Conservation (phyloP, 1,140 invertebrate species). For the Latrodectus geometricus region DNA sequence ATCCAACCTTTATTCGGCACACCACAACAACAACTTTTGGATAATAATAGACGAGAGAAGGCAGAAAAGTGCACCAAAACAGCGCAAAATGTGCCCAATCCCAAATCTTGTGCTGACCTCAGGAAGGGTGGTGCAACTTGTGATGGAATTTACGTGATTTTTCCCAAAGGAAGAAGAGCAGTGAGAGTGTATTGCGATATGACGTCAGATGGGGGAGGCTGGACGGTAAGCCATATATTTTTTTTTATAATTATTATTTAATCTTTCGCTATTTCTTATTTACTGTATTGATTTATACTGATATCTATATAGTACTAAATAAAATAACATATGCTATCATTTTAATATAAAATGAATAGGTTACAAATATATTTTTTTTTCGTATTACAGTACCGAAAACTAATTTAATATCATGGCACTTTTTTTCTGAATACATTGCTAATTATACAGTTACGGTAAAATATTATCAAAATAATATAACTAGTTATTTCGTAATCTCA, state of each 20-base stretch:
- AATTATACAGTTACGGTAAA: no score
- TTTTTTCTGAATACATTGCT: not conserved
- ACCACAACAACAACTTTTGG: not conserved
- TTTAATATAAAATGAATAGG: no score
- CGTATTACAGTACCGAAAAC: not conserved
- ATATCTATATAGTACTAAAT: no score
- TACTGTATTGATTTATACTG: no score
- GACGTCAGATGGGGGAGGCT: constrained; percentile 88
- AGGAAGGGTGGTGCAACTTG: constrained; percentile 85
- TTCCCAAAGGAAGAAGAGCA: constrained; percentile 20
- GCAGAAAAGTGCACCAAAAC: constrained; percentile 33
- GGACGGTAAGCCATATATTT: constrained; percentile 81
- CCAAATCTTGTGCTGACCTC: constrained; percentile 78
- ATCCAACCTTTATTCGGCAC: not conserved
- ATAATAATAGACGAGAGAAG: constrained; percentile 11
- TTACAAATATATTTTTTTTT: not conserved
- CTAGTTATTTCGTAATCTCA: no score
- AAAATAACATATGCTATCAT: no score
- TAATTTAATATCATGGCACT: not conserved
- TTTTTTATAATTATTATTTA: constrained; percentile 5
- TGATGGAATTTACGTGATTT: constrained; percentile 86
- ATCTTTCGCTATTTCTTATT: not conserved
- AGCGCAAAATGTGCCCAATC: constrained; percentile 48
- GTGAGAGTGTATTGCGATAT: constrained; percentile 93
- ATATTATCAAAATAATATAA: no score